phyloP scores from a whole-genome alignment of 2,888 invertebrate species.

The Sturmia bella region DNA sequence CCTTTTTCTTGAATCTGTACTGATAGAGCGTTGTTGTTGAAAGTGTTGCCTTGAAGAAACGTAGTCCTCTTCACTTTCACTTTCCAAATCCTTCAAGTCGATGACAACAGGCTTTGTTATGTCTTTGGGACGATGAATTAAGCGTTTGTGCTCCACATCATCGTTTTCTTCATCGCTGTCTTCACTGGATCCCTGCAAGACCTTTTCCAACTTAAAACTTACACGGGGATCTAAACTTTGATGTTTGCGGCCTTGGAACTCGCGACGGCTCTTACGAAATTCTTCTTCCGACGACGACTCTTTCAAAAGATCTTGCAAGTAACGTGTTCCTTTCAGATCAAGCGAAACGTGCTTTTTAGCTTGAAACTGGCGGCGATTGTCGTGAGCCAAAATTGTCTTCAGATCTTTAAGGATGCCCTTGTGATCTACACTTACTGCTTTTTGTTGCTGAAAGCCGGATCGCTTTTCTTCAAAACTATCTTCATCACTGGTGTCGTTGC shows the following conservation, averaged over 20 bases:
- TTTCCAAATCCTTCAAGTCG: constrained; percentile 81
- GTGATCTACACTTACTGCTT: constrained; percentile 81
- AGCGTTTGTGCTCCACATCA: constrained; percentile 80
- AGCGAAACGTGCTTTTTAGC: constrained; percentile 82
- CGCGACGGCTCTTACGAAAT: constrained; percentile 80
- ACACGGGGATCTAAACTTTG: constrained; percentile 82
- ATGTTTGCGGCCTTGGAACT: constrained; percentile 82
- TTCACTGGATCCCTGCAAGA: constrained; percentile 79
- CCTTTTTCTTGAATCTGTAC: constrained; percentile 85
- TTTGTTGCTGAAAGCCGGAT: constrained; percentile 81
- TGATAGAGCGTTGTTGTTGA: constrained; percentile 85
- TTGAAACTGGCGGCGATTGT: constrained; percentile 81
- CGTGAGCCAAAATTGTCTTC: constrained; percentile 79
- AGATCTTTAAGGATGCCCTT: constrained; percentile 82
- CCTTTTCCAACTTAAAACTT: constrained; percentile 81
- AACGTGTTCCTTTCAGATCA: constrained; percentile 80
- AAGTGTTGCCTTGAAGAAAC: constrained; percentile 84
- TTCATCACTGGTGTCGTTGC: constrained; percentile 80
- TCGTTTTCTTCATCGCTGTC: constrained; percentile 81
- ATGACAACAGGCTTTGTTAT: constrained; percentile 82
- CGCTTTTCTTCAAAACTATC: constrained; percentile 81
- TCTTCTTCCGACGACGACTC: constrained; percentile 82
- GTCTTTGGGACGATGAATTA: constrained; percentile 81
- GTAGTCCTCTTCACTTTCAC: constrained; percentile 83
- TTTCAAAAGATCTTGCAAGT: constrained; percentile 81